Conservation (phyloP, 2,797 vertebrate species). For the Oceanodroma leucorhoa region DNA sequence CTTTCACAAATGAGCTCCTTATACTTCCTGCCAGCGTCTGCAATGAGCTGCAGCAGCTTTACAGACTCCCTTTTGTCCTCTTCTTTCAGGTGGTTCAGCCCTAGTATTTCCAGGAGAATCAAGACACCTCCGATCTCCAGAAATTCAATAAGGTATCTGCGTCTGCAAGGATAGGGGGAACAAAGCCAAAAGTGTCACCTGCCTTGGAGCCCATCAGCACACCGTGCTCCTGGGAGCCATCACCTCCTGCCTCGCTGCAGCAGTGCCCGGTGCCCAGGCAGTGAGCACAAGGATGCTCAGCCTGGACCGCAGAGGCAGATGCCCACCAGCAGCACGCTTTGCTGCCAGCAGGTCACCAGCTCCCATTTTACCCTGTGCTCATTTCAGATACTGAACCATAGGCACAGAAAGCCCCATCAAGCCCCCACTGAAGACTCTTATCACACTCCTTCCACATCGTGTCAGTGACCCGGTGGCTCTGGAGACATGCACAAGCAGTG, state of each 20-base stretch:
- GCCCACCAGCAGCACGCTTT: background rate
- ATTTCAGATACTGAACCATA: background rate
- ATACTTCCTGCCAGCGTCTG: constrained; percentile 78
- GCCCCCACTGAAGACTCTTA: background rate
- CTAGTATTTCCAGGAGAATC: constrained; percentile 84
- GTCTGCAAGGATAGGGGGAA: constrained; percentile 64
- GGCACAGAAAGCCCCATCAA: background rate
- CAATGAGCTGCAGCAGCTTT: constrained; percentile 78
- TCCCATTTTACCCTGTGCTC: background rate
- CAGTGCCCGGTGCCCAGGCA: rapidly evolving
- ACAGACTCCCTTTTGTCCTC: constrained; percentile 80
- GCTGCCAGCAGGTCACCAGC: background rate
- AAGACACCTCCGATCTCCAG: constrained; percentile 82
- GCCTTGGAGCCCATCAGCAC: background rate
- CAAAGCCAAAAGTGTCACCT: background rate
- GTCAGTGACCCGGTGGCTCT: background rate
- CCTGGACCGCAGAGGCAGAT: background rate
- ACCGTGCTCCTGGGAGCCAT: background rate
- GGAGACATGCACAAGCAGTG: background rate
- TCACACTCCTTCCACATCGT: rapidly evolving
- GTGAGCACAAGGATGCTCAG: background rate
- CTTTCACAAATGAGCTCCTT: constrained; percentile 90
- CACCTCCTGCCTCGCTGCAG: background rate
- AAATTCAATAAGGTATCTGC: constrained; percentile 84
- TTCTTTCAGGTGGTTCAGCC: constrained; percentile 74